Evolutionary conservation across 2,888 invertebrate genomes (phyloP), one percentile per base, ranked within the genome.

Genomic region (Melinaea menophilus): DNA sequence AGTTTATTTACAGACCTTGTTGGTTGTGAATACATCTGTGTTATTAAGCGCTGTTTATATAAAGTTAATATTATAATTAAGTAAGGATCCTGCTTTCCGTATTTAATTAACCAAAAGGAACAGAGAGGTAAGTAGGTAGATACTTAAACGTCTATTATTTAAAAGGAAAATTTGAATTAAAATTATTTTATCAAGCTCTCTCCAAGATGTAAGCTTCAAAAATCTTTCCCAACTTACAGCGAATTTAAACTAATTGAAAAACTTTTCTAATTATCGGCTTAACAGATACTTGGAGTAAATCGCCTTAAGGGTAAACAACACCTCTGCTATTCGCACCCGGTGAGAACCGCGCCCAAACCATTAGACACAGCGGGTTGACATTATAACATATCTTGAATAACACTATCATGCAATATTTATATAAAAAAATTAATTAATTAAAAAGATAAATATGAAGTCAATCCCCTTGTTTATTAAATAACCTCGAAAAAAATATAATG

Each of bases 211-310:
- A 81, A 86, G 82, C 85, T 86, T 87, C 83, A 88, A 88, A 88
- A 87, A 88, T 86, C 84, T 84, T 79, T 75, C 69, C 69, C 73
- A 77, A 84, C 85, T 86, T 84, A 87, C 82, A 84, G 82, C 81
- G 79, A 87, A 88, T 88, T 89, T 88, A 84, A 86, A 88, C 85
- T 90, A 90, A 90, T 90, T 89, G 88, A 90, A 90, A 90, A 90
- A 90, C 79, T 90, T 90, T 90, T 88, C 88, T 90, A 90, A 90
- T 90, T 90, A 90, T 89, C 88, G 86, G 82, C 88, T 90, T 86
- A 87, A 81, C 87, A 84, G 86, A 86, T 87, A 88, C 87, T 90
- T 86, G 77, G 82, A 86, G 86, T 83, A 88, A 88, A 90, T 90
- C 88, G 88, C 88, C 87, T 87, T 84, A 80, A 84, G 84, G 86